These are phyloP conservation scores for Erethizon dorsatum DNA, from an alignment of 2,797 vertebrate genomes.

Conservation along the genomic window DNA sequence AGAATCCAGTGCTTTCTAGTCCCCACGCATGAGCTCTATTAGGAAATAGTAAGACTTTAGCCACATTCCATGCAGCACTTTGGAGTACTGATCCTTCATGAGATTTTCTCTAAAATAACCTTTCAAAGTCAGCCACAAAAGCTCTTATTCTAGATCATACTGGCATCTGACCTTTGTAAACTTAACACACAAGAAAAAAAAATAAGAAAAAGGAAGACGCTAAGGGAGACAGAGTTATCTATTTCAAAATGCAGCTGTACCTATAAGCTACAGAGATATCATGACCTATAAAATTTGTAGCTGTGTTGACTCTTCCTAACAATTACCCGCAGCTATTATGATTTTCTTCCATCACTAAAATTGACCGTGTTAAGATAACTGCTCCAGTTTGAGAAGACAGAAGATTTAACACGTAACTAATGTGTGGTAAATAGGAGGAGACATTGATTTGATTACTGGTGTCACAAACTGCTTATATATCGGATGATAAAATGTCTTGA, in stretches of 20 bases:
- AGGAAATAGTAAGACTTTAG: slow-evolving; percentile 70
- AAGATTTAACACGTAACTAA: slow-evolving; percentile 36
- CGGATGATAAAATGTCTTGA: slow-evolving; percentile 12
- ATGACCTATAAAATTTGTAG: slow-evolving; percentile 86
- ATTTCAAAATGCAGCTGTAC: slow-evolving; percentile 82
- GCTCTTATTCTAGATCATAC: slow-evolving; percentile 86
- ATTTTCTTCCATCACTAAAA: slow-evolving; percentile 69
- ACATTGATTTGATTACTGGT: slow-evolving; percentile 29
- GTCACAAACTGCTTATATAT: slow-evolving; percentile 25
- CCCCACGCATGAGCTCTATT: slow-evolving; percentile 66
- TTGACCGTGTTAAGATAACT: slow-evolving; percentile 69
- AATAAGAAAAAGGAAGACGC: slow-evolving; percentile 78
- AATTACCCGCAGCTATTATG: slow-evolving; percentile 74
- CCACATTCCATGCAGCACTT: slow-evolving; percentile 70
- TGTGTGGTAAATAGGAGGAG: neutral
- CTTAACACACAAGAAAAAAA: slow-evolving; percentile 72
- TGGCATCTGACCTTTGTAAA: slow-evolving; percentile 89
- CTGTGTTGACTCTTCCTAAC: slow-evolving; percentile 68
- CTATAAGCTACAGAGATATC: slow-evolving; percentile 73
- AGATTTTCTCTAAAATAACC: slow-evolving; percentile 85
- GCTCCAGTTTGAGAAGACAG: slow-evolving; percentile 1
- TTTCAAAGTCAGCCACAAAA: slow-evolving; percentile 87
- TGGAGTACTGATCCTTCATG: neutral
- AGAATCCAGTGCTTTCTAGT: neutral
- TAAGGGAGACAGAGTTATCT: slow-evolving; percentile 84